A percentile compares a stretch with the other conserved stretches of the same genome.
Evolutionary conservation across 2,888 invertebrate genomes (phyloP).

Genomic region (Augiades crinisus): DNA sequence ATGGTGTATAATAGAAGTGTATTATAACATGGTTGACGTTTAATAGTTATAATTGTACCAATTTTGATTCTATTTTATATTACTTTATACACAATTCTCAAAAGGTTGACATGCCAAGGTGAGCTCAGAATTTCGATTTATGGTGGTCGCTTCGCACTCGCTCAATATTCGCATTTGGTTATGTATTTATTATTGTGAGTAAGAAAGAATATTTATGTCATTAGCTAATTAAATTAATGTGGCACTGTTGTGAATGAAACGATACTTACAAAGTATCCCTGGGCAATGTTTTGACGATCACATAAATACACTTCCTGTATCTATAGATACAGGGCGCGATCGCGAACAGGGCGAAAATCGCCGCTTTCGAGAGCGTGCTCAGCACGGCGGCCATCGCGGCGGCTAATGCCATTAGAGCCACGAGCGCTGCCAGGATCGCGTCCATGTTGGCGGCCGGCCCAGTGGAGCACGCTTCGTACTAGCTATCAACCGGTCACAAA

Average conservation of each 20-base stretch:
- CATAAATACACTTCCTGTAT: slow-evolving; percentile 81
- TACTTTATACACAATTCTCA: background rate
- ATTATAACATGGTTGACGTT: too few relatives aligned
- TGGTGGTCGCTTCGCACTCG: background rate
- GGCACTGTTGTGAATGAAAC: background rate
- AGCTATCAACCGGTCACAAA: slow-evolving; percentile 44
- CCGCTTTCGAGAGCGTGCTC: slow-evolving; percentile 85
- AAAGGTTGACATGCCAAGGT: background rate
- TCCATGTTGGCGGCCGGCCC: slow-evolving; percentile 76
- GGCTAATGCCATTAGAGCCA: slow-evolving; percentile 76
- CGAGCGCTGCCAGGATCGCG: slow-evolving; percentile 76
- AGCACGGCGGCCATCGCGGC: slow-evolving; percentile 81
- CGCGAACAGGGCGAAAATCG: slow-evolving; percentile 84
- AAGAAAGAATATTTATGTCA: background rate
- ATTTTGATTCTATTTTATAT: background rate
- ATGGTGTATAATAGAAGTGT: background rate
- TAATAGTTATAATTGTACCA: too few relatives aligned
- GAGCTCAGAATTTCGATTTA: background rate
- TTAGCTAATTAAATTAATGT: background rate
- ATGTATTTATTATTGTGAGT: background rate
- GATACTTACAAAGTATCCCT: slow-evolving; percentile 85
- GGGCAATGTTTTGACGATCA: slow-evolving; percentile 84
- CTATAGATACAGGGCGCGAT: slow-evolving; percentile 78
- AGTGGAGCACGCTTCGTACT: slow-evolving; percentile 57
- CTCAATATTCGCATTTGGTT: background rate